Evolutionary conservation across 2,888 invertebrate species (phyloP), one percentile per base, ranked within the genome.

Genomic region (Oscheius myriophilus): DNA sequence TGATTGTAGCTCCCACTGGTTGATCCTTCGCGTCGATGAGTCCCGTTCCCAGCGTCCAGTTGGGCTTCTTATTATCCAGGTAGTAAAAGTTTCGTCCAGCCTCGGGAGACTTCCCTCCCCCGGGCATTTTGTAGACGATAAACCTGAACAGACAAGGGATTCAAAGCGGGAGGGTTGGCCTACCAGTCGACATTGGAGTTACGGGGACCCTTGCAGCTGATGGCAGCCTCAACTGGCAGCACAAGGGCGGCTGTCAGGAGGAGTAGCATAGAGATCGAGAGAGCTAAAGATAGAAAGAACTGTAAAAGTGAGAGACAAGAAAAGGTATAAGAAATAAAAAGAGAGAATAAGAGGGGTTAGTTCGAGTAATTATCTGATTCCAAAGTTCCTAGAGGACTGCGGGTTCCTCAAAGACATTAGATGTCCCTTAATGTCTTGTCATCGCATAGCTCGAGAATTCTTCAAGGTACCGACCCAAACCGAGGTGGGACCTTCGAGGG

Each of bases 101-200:
- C 18, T 70, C 63, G 1, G 67, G 49, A 21, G 52, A 61, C n/a
- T 54, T 54, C 2, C 61, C 61, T 11, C 69, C 67, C 58, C 70
- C 71, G 16, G 82, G 82, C 16, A 81, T 68, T 49, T 82, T 82
- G 68, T 82, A 80, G 14, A 79, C 76, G 12, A 80, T 74, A 59
- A 79, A 82, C 82, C 80, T 82, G 46, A 39, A n/a, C n/a, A 41
- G 49, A 14, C 16, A 18, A 49, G 16, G 14, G 2, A 25, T 12
- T 45, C 0, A 3, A 63, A 26, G 11, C 39, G 23, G 25, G 25
- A 52, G 21, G 21, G 14, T 16, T 41, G 11, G 4, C 16, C 12
- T 33, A 61, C 61, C 61, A 61, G 49, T 61, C 61, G 33, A 61
- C 61, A 61, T 61, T 61, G 2, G 26, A 23, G 21, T 53, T 62